Conservation (phyloP, 1,140 invertebrate species). For the Drosophila persimilis region DNA sequence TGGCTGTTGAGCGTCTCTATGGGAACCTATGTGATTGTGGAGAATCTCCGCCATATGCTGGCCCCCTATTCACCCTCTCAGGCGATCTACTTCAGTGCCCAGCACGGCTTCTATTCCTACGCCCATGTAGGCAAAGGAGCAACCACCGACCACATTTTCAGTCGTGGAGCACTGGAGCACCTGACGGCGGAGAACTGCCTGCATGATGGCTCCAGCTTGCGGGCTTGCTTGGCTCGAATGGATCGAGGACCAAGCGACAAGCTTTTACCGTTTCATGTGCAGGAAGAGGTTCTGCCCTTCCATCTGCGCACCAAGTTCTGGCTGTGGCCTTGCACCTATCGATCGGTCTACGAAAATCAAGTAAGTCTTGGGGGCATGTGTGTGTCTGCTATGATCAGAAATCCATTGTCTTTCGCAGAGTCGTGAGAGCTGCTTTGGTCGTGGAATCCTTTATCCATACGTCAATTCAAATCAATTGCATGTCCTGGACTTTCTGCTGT, state of each 20-base stretch:
- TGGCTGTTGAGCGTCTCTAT: constrained; percentile 98
- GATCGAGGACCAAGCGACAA: constrained; percentile 62
- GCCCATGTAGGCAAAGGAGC: constrained; percentile 95
- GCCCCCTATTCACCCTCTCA: constrained; percentile 87
- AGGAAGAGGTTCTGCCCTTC: constrained; percentile 27
- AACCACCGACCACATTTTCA: constrained; percentile 95
- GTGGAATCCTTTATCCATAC: constrained; percentile 24
- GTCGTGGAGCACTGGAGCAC: constrained; percentile 86
- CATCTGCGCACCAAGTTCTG: constrained; percentile 33
- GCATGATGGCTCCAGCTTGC: constrained; percentile 72
- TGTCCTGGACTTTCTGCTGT: constrained; percentile 41
- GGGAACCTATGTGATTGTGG: constrained; percentile 96
- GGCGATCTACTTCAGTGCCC: constrained; percentile 93
- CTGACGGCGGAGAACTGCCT: constrained; percentile 87
- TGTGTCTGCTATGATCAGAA: background rate
- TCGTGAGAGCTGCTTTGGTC: constrained; percentile 9
- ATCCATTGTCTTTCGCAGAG: constrained; percentile 9
- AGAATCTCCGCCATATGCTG: constrained; percentile 95
- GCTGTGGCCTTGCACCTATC: constrained; percentile 49
- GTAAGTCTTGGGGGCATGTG: constrained; percentile 5
- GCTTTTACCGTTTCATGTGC: constrained; percentile 26
- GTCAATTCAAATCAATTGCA: constrained; percentile 22
- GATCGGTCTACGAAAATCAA: constrained; percentile 23
- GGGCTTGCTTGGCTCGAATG: constrained; percentile 83
- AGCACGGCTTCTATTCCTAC: constrained; percentile 91